These are phyloP conservation scores for Spongilla lacustris DNA, from an alignment of 37 sponge, comb jelly and placozoan species.

Conservation along the genomic window DNA sequence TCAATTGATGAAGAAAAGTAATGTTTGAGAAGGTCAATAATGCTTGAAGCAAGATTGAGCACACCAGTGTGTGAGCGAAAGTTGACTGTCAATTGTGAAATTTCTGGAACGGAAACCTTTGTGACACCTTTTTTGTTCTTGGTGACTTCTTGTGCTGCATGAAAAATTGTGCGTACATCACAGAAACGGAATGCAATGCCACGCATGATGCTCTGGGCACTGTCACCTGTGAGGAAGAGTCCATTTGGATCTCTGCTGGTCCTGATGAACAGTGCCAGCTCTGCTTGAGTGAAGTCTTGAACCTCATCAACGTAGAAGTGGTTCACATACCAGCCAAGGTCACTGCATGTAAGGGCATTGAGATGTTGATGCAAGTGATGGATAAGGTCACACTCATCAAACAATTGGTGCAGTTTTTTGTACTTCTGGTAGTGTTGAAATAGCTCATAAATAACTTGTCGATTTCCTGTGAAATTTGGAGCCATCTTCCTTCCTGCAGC, in stretches of 20 bases:
- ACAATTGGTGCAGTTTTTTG: constrained; percentile 18
- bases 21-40: constrained; percentile 67
- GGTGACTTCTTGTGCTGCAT: not conserved
- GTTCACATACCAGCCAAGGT: constrained; percentile 69
- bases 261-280: constrained; percentile 66
- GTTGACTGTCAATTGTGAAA: constrained; percentile 55
- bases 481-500: constrained; percentile 71
- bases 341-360: not conserved
- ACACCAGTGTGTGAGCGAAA: constrained; percentile 86
- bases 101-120: not conserved
- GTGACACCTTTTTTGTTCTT: constrained; percentile 4
- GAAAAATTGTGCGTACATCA: constrained; percentile 73
- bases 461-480: constrained; percentile 56
- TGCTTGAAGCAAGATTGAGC: constrained; percentile 71
- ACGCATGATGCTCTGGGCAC: constrained; percentile 88
- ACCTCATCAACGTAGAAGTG: constrained; percentile 86
- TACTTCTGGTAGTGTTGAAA: constrained; percentile 50
- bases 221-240: constrained; percentile 83
- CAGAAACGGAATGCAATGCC: constrained; percentile 85
- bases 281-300: constrained; percentile 88
- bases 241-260: constrained; percentile 75
- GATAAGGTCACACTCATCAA: constrained; percentile 85
- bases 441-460: constrained; percentile 63
- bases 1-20: constrained; percentile 75
- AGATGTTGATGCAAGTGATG: constrained; percentile 53